These are phyloP conservation scores for Apodemia zela DNA, from an alignment of 2,888 invertebrate genomes.

Conservation along the genomic window DNA sequence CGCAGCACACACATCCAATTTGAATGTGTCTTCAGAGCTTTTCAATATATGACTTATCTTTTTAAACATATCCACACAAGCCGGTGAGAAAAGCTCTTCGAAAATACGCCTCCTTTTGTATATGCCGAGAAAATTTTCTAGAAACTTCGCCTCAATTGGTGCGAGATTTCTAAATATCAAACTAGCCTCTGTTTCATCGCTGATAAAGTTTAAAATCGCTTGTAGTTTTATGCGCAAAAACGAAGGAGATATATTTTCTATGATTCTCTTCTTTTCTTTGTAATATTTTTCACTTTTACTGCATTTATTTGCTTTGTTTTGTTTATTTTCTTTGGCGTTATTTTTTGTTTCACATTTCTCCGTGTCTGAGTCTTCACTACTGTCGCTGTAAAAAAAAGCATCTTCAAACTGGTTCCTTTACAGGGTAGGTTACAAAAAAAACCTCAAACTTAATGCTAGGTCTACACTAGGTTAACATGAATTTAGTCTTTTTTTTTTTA, in stretches of 20 bases:
- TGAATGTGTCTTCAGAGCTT: slow-evolving; percentile 21
- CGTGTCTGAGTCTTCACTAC: background rate
- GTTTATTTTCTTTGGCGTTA: background rate
- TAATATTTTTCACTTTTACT: slow-evolving; percentile 24
- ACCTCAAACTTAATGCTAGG: too few species aligned
- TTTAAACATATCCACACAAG: slow-evolving; percentile 25
- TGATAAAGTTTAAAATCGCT: slow-evolving; percentile 35
- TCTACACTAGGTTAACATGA: too few species aligned
- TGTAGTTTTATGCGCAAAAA: slow-evolving; percentile 32
- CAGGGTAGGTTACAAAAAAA: too few species aligned
- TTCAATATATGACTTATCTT: slow-evolving; percentile 25
- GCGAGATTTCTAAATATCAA: slow-evolving; percentile 34
- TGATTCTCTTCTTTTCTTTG: slow-evolving; percentile 21
- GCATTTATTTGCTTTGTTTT: slow-evolving; percentile 15
- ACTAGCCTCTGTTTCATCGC: slow-evolving; percentile 31
- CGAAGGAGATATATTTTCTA: slow-evolving; percentile 28
- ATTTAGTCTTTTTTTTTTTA: too few species aligned
- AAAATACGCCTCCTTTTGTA: slow-evolving; percentile 24
- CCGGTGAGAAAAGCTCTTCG: slow-evolving; percentile 27
- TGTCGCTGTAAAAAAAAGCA: background rate
- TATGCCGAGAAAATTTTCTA: slow-evolving; percentile 28
- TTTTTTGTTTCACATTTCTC: background rate
- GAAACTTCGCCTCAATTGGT: slow-evolving; percentile 30
- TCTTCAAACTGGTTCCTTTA: too few species aligned
- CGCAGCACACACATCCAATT: slow-evolving; percentile 24